A percentile compares a stretch with the other conserved stretches of the same genome.
These are phyloP conservation scores for Chinchilla lanigera DNA, from an alignment of 2,113 vertebrate species.

Conservation along the genomic window DNA sequence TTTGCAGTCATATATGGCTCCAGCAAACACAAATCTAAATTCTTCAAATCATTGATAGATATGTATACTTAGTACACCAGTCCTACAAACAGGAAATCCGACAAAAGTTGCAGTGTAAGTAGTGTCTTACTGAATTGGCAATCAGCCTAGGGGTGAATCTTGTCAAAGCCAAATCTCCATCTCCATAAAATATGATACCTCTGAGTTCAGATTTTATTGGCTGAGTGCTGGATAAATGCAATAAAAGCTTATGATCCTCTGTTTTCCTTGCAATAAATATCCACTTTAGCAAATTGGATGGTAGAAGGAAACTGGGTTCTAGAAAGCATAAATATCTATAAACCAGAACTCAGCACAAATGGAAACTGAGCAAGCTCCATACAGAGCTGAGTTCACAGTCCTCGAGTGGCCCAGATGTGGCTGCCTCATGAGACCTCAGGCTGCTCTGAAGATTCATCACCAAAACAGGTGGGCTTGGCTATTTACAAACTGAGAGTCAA, in stretches of 20 bases:
- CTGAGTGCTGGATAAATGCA: neutral
- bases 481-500: neutral
- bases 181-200: conserved; percentile 54
- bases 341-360: neutral
- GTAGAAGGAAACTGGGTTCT: conserved; percentile 43
- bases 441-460: neutral
- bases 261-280: conserved; percentile 71
- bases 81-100: conserved; percentile 5
- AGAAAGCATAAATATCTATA: neutral
- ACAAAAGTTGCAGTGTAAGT: conserved; percentile 38
- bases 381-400: neutral
- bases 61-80: neutral
- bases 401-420: neutral
- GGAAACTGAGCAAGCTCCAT: fast-evolving
- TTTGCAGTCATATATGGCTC: neutral
- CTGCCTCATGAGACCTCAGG: neutral
- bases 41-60: neutral
- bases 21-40: neutral
- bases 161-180: conserved; percentile 26
- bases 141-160: conserved; percentile 22
- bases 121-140: neutral
- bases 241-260: conserved; percentile 61
- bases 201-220: conserved; percentile 58
- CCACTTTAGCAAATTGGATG: conserved; percentile 54
- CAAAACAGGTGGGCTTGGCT: neutral